Percentiles rank a stretch among this genome's conserved stretches.
These are phyloP conservation scores for Drosophila albomicans DNA, from an alignment of 1,140 invertebrate genomes.

Conservation along the genomic window DNA sequence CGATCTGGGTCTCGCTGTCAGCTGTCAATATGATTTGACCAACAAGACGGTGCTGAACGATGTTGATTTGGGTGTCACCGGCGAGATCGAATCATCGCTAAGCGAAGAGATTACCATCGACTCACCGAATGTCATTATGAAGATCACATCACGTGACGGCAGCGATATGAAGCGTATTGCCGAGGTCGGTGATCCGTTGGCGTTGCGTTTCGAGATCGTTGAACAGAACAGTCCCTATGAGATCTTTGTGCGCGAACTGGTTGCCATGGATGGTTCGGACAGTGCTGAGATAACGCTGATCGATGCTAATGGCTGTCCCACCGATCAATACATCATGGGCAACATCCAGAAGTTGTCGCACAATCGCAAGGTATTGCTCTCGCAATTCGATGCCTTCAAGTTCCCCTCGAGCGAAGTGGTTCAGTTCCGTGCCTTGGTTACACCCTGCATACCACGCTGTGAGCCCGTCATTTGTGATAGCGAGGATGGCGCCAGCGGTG, in stretches of 20 bases:
- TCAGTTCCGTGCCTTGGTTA: constrained; percentile 96
- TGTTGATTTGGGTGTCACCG: constrained; percentile 94
- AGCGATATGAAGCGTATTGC: constrained; percentile 92
- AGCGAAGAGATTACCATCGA: constrained; percentile 94
- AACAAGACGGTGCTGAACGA: constrained; percentile 97
- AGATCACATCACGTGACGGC: constrained; percentile 92
- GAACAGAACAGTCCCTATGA: constrained; percentile 96
- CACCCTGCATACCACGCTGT: constrained; percentile 95
- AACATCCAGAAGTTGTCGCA: constrained; percentile 92
- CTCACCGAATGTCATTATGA: constrained; percentile 97
- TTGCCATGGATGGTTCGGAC: constrained; percentile 97
- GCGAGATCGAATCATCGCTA: constrained; percentile 92
- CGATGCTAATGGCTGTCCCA: constrained; percentile 95
- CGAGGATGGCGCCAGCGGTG: constrained; percentile 91
- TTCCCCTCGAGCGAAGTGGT: constrained; percentile 97
- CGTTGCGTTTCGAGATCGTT: constrained; percentile 95
- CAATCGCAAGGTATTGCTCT: constrained; percentile 91
- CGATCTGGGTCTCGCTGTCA: constrained; percentile 96
- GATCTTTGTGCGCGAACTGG: constrained; percentile 96
- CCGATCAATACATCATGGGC: constrained; percentile 97
- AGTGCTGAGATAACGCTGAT: constrained; percentile 96
- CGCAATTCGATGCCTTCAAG: constrained; percentile 98
- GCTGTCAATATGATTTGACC: constrained; percentile 96
- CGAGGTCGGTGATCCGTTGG: constrained; percentile 95
- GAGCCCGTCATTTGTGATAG: constrained; percentile 95